Percentiles rank a stretch among this genome's conserved stretches.
These are phyloP conservation scores for Palloptera scutellata DNA, from an alignment of 2,888 invertebrate species.

Conservation along the genomic window DNA sequence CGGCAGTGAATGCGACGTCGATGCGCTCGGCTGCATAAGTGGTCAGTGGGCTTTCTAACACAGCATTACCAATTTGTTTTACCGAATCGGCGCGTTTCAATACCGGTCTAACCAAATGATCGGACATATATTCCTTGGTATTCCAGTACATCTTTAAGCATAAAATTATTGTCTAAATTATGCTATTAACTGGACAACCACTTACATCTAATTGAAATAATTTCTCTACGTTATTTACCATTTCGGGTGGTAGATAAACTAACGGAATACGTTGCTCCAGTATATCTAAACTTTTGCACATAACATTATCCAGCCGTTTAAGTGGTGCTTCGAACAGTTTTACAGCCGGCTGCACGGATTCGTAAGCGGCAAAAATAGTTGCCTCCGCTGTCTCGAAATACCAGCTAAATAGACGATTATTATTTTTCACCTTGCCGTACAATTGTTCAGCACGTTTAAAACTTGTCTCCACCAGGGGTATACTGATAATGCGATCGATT, in stretches of 20 bases:
- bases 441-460: slow-evolving; percentile 77
- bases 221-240: slow-evolving; percentile 68
- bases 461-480: slow-evolving; percentile 85
- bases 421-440: slow-evolving; percentile 80
- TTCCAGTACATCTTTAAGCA: slow-evolving; percentile 77
- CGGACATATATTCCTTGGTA: slow-evolving; percentile 78
- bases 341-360: slow-evolving; percentile 78
- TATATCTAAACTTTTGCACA: slow-evolving; percentile 84
- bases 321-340: slow-evolving; percentile 78
- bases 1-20: slow-evolving; percentile 78
- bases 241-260: slow-evolving; percentile 83
- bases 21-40: slow-evolving; percentile 76
- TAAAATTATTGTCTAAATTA: slow-evolving; percentile 49
- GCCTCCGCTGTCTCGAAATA: slow-evolving; percentile 78
- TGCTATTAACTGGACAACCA: slow-evolving; percentile 23
- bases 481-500: slow-evolving; percentile 76
- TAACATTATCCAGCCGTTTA: slow-evolving; percentile 75
- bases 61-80: slow-evolving; percentile 78
- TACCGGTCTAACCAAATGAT: slow-evolving; percentile 72
- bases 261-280: slow-evolving; percentile 86
- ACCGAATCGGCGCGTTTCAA: slow-evolving; percentile 82
- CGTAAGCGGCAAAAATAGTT: slow-evolving; percentile 76
- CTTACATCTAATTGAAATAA: slow-evolving; percentile 15
- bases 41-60: slow-evolving; percentile 76
- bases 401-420: slow-evolving; percentile 77